Conservation (phyloP, 1,140 invertebrate genomes). For the Drosophila pallidifrons region DNA sequence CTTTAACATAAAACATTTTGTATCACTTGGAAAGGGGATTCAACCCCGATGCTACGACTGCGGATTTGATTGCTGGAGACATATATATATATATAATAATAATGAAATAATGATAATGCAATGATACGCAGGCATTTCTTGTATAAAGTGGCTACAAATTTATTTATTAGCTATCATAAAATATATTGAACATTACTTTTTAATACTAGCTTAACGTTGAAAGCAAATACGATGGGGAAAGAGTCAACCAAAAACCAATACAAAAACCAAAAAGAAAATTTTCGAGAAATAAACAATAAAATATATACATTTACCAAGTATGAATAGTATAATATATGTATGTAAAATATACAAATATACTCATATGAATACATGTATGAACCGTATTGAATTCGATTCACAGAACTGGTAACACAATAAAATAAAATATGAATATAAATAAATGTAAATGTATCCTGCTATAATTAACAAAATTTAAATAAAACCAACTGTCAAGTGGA, state of each 20-base stretch:
- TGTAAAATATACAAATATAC: slow-evolving; percentile 54
- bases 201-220: slow-evolving; percentile 73
- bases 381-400: slow-evolving; percentile 70
- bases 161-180: slow-evolving; percentile 79
- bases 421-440: slow-evolving; percentile 54
- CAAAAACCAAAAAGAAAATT: slow-evolving; percentile 9
- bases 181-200: slow-evolving; percentile 75
- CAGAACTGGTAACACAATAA: slow-evolving; percentile 75
- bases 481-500: slow-evolving; percentile 48
- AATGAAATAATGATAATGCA: slow-evolving; percentile 45
- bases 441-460: slow-evolving; percentile 60
- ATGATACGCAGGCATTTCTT: slow-evolving; percentile 65
- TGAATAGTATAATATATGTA: slow-evolving; percentile 41
- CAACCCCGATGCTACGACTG: slow-evolving; percentile 14
- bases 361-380: slow-evolving; percentile 46
- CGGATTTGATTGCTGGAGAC: slow-evolving; percentile 31
- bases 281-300: slow-evolving; percentile 22
- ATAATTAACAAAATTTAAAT: slow-evolving; percentile 83
- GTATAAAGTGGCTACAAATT: slow-evolving; percentile 74
- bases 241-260: slow-evolving; percentile 38
- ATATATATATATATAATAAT: slow-evolving; percentile 30
- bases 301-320: slow-evolving; percentile 25
- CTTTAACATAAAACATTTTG: slow-evolving; percentile 32
- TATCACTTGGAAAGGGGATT: slow-evolving; percentile 26
- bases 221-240: slow-evolving; percentile 43